These are phyloP conservation scores for Fistularia tabacaria DNA, from an alignment of 2,797 vertebrate species.

Conservation along the genomic window DNA sequence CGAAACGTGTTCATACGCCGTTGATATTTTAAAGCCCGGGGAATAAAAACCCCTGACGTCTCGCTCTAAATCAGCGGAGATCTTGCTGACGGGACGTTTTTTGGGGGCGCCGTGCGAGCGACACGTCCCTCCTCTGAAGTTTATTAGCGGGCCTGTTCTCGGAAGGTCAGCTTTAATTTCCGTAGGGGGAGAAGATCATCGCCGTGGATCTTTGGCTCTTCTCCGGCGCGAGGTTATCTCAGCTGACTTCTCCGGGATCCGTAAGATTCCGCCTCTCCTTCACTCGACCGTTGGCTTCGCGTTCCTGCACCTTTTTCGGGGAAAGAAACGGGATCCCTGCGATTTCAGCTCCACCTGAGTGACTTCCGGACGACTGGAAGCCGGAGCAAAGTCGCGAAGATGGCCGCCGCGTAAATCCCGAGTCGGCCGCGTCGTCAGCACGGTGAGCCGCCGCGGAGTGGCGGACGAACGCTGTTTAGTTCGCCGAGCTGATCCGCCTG, in stretches of 20 bases:
- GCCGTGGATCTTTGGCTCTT: conserved; percentile 43
- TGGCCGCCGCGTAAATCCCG: too few relatives aligned
- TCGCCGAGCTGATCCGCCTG: conserved; percentile 47
- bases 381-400: too few relatives aligned
- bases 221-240: conserved; percentile 23
- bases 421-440: conserved; percentile 31
- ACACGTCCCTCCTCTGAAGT: conserved; percentile 59
- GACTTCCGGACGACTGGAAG: too few relatives aligned
- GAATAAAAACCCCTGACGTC: conserved; percentile 16
- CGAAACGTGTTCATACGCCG: too few relatives aligned
- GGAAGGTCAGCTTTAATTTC: conserved; percentile 70
- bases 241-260: conserved; percentile 5
- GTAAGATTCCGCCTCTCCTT: background rate
- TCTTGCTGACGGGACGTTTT: conserved; percentile 46
- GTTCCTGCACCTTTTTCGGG: too few relatives aligned
- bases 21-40: conserved; percentile 17
- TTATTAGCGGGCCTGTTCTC: conserved; percentile 55
- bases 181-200: conserved; percentile 60
- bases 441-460: conserved; percentile 48
- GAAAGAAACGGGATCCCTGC: background rate
- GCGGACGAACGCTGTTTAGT: conserved; percentile 25
- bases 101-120: conserved; percentile 40
- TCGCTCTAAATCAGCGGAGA: conserved; percentile 31
- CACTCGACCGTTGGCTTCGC: background rate
- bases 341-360: too few relatives aligned